Conservation (phyloP, 2,888 invertebrate species). For the Resseliella maxima region DNA sequence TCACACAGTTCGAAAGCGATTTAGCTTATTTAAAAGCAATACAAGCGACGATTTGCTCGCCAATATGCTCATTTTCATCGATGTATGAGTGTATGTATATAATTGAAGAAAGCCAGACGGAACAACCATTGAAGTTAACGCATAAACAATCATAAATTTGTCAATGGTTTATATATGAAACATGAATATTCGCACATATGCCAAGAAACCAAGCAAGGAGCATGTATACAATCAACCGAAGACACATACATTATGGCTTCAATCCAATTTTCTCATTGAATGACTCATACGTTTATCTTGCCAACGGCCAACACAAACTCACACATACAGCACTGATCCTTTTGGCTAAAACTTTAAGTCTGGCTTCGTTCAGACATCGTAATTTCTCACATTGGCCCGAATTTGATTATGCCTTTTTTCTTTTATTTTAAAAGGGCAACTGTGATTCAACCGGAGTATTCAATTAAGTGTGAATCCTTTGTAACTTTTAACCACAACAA, state of each 20-base stretch:
- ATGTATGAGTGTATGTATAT: background rate
- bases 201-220: background rate
- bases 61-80: too few species aligned
- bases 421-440: too few species aligned
- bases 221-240: background rate
- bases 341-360: background rate
- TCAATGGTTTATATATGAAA: background rate
- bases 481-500: background rate
- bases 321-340: background rate
- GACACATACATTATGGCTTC: background rate
- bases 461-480: background rate
- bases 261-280: constrained; percentile 16
- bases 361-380: background rate
- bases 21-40: background rate
- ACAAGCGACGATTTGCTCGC: background rate
- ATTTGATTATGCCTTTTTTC: background rate
- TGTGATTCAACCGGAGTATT: background rate
- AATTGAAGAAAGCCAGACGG: background rate
- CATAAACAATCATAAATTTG: background rate
- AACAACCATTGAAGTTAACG: background rate
- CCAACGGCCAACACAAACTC: background rate
- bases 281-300: background rate
- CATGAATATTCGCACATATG: background rate
- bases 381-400: background rate
- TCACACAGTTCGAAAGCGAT: background rate